Evolutionary conservation across 2,113 vertebrate genomes (phyloP).

Genomic region (Ptilorrhoa leucosticta): DNA sequence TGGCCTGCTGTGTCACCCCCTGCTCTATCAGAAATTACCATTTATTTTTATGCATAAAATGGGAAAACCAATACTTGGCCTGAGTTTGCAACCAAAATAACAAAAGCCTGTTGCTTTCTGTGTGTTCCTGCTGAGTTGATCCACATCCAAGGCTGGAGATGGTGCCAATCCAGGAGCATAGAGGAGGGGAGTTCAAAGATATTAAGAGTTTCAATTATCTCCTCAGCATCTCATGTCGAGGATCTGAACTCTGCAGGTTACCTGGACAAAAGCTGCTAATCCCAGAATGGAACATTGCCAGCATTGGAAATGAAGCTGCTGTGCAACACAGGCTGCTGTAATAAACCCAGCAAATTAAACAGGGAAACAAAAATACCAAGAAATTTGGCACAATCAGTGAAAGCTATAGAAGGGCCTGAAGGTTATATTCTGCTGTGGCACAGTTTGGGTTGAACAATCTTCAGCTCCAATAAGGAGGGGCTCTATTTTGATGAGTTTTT

Average conservation of each 20-base stretch:
- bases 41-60: neutral
- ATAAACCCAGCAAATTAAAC: neutral
- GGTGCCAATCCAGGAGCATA: neutral
- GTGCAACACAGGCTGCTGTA: neutral
- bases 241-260: conserved; percentile 12
- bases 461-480: neutral
- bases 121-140: neutral
- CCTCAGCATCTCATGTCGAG: neutral
- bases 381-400: neutral
- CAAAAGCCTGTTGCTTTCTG: neutral
- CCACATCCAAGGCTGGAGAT: neutral
- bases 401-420: neutral
- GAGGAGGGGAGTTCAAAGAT: neutral
- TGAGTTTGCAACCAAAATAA: neutral
- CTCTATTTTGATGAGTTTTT: neutral
- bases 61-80: neutral
- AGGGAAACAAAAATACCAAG: neutral
- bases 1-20: neutral
- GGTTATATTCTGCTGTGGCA: neutral
- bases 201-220: conserved; percentile 1
- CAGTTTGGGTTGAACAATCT: neutral
- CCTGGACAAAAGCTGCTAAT: conserved; percentile 5
- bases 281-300: neutral
- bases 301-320: neutral
- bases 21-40: neutral